Percentiles rank a stretch among this genome's conserved stretches.
Evolutionary conservation across 2,797 vertebrate genomes (phyloP).

Genomic region (Gobio occitaniae): DNA sequence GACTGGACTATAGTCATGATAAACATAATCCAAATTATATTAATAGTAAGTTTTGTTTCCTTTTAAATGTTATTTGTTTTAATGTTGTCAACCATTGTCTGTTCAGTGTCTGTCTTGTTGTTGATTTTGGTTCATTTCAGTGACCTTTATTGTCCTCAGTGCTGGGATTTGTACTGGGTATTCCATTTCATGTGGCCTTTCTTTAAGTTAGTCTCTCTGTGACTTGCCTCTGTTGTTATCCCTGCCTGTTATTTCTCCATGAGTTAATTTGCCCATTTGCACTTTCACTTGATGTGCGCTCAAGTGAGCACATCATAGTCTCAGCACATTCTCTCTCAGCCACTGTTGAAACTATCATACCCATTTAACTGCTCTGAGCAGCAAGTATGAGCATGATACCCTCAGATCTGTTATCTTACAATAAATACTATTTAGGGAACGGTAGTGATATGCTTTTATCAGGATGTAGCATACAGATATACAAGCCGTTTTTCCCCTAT

Average conservation of each 20-base stretch:
- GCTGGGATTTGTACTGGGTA: slow-evolving; percentile 5
- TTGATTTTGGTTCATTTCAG: neutral
- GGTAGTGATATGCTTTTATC: neutral
- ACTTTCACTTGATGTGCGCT: slow-evolving; percentile 34
- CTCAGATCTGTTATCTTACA: slow-evolving; percentile 1
- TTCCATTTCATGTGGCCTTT: slow-evolving; percentile 36
- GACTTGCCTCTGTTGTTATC: slow-evolving; percentile 40
- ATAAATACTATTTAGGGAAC: neutral
- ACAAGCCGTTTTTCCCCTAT: neutral
- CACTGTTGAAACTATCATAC: slow-evolving; percentile 39
- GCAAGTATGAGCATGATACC: neutral
- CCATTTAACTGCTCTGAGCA: slow-evolving; percentile 12
- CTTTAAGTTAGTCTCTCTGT: slow-evolving; percentile 17
- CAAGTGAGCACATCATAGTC: slow-evolving; percentile 42
- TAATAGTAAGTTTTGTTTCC: neutral
- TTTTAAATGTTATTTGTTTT: neutral
- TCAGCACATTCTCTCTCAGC: slow-evolving; percentile 26
- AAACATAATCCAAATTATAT: too few relatives aligned
- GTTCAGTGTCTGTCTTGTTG: slow-evolving; percentile 22
- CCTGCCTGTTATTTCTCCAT: slow-evolving; percentile 46
- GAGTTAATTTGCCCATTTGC: slow-evolving; percentile 47
- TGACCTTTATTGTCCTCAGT: slow-evolving; percentile 18
- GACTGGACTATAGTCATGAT: too few relatives aligned
- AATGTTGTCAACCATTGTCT: slow-evolving; percentile 23
- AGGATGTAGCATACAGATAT: neutral